Conservation (phyloP, 2,797 vertebrate genomes). For the Knipowitschia caucasica region DNA sequence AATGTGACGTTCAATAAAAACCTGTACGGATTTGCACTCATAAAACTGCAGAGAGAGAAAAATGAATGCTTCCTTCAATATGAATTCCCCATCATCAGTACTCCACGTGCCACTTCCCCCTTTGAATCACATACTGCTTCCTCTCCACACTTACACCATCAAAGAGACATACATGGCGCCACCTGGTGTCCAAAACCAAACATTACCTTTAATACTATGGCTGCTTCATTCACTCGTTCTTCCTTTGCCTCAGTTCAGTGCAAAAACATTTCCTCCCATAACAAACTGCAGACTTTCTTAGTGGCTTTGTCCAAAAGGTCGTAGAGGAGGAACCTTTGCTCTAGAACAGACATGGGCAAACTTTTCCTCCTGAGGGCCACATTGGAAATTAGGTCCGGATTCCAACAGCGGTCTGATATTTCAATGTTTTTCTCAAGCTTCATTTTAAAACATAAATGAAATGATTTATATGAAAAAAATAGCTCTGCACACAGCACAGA, state of each 20-base stretch:
- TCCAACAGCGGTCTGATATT: too few relatives aligned
- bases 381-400: too few relatives aligned
- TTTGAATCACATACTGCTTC: slow-evolving; percentile 24
- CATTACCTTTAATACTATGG: neutral
- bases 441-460: too few relatives aligned
- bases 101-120: slow-evolving; percentile 14
- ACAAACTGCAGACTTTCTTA: slow-evolving; percentile 23
- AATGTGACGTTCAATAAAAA: slow-evolving; percentile 34
- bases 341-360: too few relatives aligned
- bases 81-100: slow-evolving; percentile 14
- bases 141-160: slow-evolving; percentile 5
- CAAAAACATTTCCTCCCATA: slow-evolving; percentile 53
- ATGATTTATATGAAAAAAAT: too few relatives aligned
- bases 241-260: slow-evolving; percentile 38
- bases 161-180: slow-evolving; percentile 13
- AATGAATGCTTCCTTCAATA: slow-evolving; percentile 11
- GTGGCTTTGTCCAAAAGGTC: slow-evolving; percentile 51
- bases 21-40: neutral
- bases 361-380: too few relatives aligned
- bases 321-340: too few relatives aligned
- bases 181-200: slow-evolving; percentile 14
- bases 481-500: too few relatives aligned
- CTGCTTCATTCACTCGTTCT: slow-evolving; percentile 21
- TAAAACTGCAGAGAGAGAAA: slow-evolving; percentile 42
- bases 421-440: too few relatives aligned